Base-by-base conservation (phyloP, 2,113 vertebrate species). In the Dendropsophus ebraccatus region DNA sequence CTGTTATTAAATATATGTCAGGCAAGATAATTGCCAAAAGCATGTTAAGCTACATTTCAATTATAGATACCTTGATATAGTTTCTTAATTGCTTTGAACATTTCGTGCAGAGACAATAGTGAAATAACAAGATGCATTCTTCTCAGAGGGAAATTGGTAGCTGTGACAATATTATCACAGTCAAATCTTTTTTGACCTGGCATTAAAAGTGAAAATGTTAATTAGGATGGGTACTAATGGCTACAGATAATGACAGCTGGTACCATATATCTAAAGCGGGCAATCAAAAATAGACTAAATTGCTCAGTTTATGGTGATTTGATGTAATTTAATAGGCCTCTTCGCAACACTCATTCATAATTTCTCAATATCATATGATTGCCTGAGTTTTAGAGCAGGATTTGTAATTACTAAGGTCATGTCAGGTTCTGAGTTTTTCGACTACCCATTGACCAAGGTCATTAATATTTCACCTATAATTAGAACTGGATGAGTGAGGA, bases 71-170 rank as follows among this genome's bases (percentile, higher is more conserved):
- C 86, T 91, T 90, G 91, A 89, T 88, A 88, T 88, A 84, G 75
- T 90, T 87, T 62, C 67, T 89, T 93, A 90, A 93, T 90, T 92
- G 88, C 88, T 88, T 89, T 88, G 89, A 87, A 88, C 89, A 90
- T 90, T 90, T 92, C 89, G 88, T 91, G 90, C 91, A 88, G 87
- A 89, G 90, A 89, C 67, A 81, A 45, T 88, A 88, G 87, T 87
- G 85, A 90, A 90, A 85, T 90, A 90, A 89, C 90, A 58, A 81
- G 81, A 86, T 89, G 89, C 85, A 87, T 92, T 90, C 83, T 76
- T 81, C 47, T 41, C 37, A 28, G 37, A 28, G 58, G 56, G 87
- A 88, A 88, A 91, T 67, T 41, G 86, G 81, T 89, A 79, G 52
- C 69, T 88, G 50, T 73, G 70, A 84, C 32, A 75, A 84, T 74